phyloP scores from a whole-genome alignment of 2,113 vertebrate species.

The Hymenochirus boettgeri region DNA sequence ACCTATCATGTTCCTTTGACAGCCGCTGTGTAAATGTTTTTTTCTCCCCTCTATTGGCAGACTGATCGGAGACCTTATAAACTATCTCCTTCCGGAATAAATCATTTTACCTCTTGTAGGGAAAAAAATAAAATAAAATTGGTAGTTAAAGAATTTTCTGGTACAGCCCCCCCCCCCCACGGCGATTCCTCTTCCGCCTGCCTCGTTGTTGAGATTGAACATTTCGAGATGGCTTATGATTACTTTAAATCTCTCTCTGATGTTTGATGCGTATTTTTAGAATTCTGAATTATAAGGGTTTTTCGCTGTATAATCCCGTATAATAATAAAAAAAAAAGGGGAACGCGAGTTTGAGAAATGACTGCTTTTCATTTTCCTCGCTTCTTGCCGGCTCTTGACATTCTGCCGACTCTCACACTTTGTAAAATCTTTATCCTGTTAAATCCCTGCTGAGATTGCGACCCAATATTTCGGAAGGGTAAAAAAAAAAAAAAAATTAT shows the following conservation, averaged over 20 bases:
- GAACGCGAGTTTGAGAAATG: not conserved
- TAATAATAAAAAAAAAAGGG: not conserved
- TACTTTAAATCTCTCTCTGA: slow-evolving; percentile 38
- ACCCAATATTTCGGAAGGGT: slow-evolving; percentile 43
- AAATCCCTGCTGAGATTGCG: slow-evolving; percentile 50
- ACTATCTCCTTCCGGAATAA: no score
- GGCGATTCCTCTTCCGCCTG: no score
- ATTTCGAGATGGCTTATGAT: slow-evolving; percentile 6
- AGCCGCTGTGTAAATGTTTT: no score
- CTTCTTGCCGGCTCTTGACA: slow-evolving; percentile 47
- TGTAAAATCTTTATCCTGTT: slow-evolving; percentile 53
- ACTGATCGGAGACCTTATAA: no score
- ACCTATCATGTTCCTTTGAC: no score
- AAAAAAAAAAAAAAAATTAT: no score
- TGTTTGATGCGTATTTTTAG: slow-evolving; percentile 42
- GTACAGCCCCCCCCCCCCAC: no score
- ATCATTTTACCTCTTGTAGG: no score
- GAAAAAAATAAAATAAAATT: no score
- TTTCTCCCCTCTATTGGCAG: no score
- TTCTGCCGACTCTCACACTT: slow-evolving; percentile 49
- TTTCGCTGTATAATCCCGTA: slow-evolving; percentile 17
- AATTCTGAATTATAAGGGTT: slow-evolving; percentile 14
- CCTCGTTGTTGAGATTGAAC: no score
- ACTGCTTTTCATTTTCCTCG: slow-evolving; percentile 37
- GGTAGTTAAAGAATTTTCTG: no score